Conservation (phyloP, 2,888 invertebrate species). For the Sphaeridia pumilis region DNA sequence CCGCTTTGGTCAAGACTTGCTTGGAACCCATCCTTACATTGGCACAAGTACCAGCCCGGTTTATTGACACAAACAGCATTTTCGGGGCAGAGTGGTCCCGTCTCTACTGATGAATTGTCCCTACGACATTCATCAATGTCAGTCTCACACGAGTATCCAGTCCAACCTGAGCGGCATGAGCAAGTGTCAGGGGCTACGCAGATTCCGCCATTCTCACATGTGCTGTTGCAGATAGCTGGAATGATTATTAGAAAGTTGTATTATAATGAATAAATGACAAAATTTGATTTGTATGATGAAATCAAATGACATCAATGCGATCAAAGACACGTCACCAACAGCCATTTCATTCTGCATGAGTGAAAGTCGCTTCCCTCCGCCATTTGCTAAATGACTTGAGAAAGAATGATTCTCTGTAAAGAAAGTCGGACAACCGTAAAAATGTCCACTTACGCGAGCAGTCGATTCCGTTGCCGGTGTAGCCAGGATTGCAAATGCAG, state of each 20-base stretch:
- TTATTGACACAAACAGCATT: slow-evolving; percentile 72
- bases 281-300: no score
- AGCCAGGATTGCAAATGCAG: slow-evolving; percentile 61
- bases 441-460: slow-evolving; percentile 58
- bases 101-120: slow-evolving; percentile 41
- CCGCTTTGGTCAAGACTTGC: slow-evolving; percentile 31
- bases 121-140: slow-evolving; percentile 75
- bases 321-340: background rate
- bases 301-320: no score
- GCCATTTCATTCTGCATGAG: background rate
- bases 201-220: slow-evolving; percentile 70
- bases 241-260: no score
- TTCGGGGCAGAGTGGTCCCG: slow-evolving; percentile 48
- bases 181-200: slow-evolving; percentile 67
- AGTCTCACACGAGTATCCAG: slow-evolving; percentile 68
- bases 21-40: slow-evolving; percentile 64
- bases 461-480: slow-evolving; percentile 61
- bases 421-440: background rate
- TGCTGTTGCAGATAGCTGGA: slow-evolving; percentile 66
- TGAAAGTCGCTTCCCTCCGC: background rate
- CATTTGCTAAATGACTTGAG: background rate
- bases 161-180: slow-evolving; percentile 67
- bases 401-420: background rate
- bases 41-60: slow-evolving; percentile 82
- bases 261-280: no score